Conservation (phyloP, 2,113 vertebrate species). For the Sorex fumeus region DNA sequence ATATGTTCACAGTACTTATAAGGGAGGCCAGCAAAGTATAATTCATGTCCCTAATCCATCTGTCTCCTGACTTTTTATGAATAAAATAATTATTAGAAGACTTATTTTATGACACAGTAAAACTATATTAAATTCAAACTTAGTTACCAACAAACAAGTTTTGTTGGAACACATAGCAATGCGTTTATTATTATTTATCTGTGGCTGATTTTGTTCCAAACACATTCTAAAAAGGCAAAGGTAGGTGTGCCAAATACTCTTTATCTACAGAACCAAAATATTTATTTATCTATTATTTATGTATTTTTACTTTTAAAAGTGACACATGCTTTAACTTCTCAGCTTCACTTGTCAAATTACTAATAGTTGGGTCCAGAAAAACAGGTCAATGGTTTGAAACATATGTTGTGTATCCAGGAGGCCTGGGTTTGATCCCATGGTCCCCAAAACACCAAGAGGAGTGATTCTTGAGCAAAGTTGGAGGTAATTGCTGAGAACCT, state of each 20-base stretch:
- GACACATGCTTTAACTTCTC: constrained; percentile 23
- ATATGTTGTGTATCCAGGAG: too few species aligned
- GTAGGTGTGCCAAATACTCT: neutral
- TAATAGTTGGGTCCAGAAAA: neutral
- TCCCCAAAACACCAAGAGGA: too few species aligned
- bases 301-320: constrained; percentile 1
- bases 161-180: neutral
- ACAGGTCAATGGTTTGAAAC: too few species aligned
- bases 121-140: constrained; percentile 50
- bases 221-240: neutral
- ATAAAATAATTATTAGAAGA: neutral
- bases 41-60: neutral
- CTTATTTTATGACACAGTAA: neutral
- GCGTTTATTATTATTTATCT: neutral
- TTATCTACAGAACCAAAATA: constrained; percentile 8
- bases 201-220: neutral
- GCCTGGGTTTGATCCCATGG: too few species aligned
- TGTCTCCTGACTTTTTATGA: neutral
- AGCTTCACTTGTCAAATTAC: neutral
- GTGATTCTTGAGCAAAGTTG: too few species aligned
- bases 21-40: neutral
- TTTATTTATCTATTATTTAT: neutral
- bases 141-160: neutral
- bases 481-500: too few species aligned
- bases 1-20: constrained; percentile 1